These are phyloP conservation scores for Pissodes strobi DNA, from an alignment of 1,140 invertebrate species.

Conservation along the genomic window DNA sequence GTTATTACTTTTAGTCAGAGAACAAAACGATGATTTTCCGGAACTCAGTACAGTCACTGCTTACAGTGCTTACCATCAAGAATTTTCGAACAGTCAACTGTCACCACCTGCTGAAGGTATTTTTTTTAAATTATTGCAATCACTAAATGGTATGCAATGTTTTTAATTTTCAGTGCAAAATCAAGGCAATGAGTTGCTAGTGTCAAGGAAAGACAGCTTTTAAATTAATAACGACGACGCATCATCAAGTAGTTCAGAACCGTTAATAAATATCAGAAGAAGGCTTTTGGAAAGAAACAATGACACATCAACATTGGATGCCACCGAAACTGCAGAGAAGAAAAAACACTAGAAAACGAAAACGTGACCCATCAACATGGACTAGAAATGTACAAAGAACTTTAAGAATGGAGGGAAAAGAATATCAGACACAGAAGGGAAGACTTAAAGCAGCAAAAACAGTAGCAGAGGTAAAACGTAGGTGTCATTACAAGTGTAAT, in stretches of 20 bases:
- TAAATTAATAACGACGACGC: not conserved
- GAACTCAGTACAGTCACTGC: not conserved
- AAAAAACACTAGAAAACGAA: not conserved
- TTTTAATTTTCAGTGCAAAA: conserved; percentile 6
- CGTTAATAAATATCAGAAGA: no score
- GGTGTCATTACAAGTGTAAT: no score
- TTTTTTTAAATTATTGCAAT: conserved; percentile 4
- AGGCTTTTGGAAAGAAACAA: no score
- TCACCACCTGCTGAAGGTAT: not conserved
- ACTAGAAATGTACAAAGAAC: not conserved
- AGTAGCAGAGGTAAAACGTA: no score
- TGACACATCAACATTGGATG: no score
- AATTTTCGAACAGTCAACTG: conserved; percentile 1
- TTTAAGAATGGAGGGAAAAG: not conserved
- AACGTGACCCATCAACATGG: no score
- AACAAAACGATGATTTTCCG: not conserved
- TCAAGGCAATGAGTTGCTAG: conserved; percentile 5
- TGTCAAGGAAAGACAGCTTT: not conserved
- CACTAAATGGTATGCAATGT: conserved; percentile 1
- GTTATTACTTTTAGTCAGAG: not conserved
- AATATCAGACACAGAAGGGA: conserved; percentile 1
- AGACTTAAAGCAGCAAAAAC: no score
- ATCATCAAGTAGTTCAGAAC: no score
- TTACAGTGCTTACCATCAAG: conserved; percentile 1
- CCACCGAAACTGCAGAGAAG: not conserved